Conservation (phyloP, 2,888 invertebrate genomes). For the Drosophila dives region DNA sequence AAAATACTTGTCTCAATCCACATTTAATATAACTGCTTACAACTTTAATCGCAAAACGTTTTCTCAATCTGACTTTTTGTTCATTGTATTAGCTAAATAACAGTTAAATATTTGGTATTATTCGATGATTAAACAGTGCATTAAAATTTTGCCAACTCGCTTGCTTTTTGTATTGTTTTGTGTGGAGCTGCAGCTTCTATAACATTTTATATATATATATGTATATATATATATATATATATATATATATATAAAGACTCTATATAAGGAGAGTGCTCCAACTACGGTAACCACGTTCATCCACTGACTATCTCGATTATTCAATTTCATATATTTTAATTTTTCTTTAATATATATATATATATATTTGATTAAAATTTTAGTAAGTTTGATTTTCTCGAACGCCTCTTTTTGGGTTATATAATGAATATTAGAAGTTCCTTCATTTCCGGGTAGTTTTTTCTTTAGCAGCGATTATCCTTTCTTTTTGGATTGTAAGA, state of each 20-base stretch:
- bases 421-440: conserved; percentile 27
- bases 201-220: conserved; percentile 63
- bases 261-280: conserved; percentile 40
- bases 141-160: conserved; percentile 76
- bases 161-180: conserved; percentile 33
- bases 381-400: conserved; percentile 57
- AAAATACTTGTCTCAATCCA: conserved; percentile 31
- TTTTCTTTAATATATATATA: background rate
- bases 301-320: conserved; percentile 50
- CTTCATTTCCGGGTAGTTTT: conserved; percentile 6
- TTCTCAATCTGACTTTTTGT: conserved; percentile 6
- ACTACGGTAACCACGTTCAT: conserved; percentile 30
- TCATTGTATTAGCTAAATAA: conserved; percentile 69
- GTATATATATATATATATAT: conserved; percentile 54
- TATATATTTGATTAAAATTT: conserved; percentile 70
- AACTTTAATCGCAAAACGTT: conserved; percentile 38
- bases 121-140: conserved; percentile 84
- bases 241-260: conserved; percentile 40
- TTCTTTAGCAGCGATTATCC: conserved; percentile 37
- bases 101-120: conserved; percentile 73
- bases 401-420: conserved; percentile 40
- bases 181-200: conserved; percentile 46
- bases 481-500: conserved; percentile 30
- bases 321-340: conserved; percentile 24
- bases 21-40: conserved; percentile 38